Evolutionary conservation across 2,888 invertebrate genomes (phyloP).

Genomic region (Conistra vaccinii): DNA sequence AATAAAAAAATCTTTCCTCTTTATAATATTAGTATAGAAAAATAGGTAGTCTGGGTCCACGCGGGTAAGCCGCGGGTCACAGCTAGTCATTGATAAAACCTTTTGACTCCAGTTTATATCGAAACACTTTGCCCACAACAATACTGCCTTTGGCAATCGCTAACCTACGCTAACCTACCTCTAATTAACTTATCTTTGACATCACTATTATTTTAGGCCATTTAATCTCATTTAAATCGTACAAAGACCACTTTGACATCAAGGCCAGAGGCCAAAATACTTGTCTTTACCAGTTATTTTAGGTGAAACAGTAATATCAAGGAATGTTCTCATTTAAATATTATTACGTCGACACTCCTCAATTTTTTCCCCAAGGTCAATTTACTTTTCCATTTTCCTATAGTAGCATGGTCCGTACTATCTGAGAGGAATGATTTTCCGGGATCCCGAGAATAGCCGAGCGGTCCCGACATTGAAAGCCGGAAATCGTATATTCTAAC

Average conservation of each 20-base stretch:
- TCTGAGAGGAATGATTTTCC: conserved; percentile 23
- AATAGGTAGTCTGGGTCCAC: too few relatives aligned
- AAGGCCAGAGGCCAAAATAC: conserved; percentile 18
- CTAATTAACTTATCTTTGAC: not conserved
- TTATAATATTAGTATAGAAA: too few relatives aligned
- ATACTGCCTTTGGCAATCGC: too few relatives aligned
- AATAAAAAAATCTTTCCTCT: too few relatives aligned
- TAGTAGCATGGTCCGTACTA: conserved; percentile 20
- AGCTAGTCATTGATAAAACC: too few relatives aligned
- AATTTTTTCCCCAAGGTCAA: conserved; percentile 5
- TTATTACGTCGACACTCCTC: conserved; percentile 19
- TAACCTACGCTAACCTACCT: conserved; percentile 2
- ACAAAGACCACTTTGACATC: conserved; percentile 3
- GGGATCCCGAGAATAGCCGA: conserved; percentile 25
- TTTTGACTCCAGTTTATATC: too few relatives aligned
- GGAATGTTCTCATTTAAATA: conserved; percentile 54
- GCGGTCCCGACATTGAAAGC: conserved; percentile 21
- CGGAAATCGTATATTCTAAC: conserved; percentile 56
- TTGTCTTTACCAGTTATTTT: conserved; percentile 27
- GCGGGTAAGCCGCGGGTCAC: too few relatives aligned
- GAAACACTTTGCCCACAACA: too few relatives aligned
- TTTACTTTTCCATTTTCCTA: conserved; percentile 26
- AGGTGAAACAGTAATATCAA: conserved; percentile 22
- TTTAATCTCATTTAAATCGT: conserved; percentile 26
- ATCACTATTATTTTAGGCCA: conserved; percentile 27